Evolutionary conservation across 2,113 vertebrate genomes (phyloP).

Genomic region (Odontophorus gujanensis): DNA sequence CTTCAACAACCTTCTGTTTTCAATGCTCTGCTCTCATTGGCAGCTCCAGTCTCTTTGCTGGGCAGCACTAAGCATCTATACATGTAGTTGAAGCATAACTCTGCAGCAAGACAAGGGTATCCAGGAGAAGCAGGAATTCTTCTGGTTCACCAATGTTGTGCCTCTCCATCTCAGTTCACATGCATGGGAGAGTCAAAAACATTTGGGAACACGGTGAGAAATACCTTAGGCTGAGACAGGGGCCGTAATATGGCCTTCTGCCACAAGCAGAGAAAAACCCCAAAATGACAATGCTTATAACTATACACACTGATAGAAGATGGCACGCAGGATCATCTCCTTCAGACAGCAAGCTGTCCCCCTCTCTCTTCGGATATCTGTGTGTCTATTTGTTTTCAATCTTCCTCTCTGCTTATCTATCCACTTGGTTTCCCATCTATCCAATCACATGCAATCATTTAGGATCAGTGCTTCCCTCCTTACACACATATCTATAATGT

Average conservation of each 20-base stretch:
- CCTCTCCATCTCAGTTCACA: background rate
- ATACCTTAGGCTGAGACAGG: background rate
- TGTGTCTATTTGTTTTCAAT: background rate
- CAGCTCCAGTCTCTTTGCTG: rapidly evolving
- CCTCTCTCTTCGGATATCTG: background rate
- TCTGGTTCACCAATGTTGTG: background rate
- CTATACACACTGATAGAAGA: rapidly evolving
- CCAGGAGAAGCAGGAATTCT: background rate
- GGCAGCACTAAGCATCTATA: background rate
- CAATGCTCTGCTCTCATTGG: background rate
- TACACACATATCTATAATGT: rapidly evolving
- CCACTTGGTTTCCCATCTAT: background rate
- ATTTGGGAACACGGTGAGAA: background rate
- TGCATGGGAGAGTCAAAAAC: background rate
- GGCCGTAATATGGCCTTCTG: background rate
- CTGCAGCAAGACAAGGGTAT: background rate
- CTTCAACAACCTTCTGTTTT: background rate
- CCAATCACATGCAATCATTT: background rate
- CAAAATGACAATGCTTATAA: background rate
- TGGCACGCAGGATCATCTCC: background rate
- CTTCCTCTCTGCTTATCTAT: background rate
- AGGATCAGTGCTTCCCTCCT: background rate
- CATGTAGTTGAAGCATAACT: background rate
- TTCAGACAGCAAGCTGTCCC: background rate
- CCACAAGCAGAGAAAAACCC: background rate